These are phyloP conservation scores for Asarcornis scutulata DNA, from an alignment of 2,113 vertebrate species.

Conservation along the genomic window DNA sequence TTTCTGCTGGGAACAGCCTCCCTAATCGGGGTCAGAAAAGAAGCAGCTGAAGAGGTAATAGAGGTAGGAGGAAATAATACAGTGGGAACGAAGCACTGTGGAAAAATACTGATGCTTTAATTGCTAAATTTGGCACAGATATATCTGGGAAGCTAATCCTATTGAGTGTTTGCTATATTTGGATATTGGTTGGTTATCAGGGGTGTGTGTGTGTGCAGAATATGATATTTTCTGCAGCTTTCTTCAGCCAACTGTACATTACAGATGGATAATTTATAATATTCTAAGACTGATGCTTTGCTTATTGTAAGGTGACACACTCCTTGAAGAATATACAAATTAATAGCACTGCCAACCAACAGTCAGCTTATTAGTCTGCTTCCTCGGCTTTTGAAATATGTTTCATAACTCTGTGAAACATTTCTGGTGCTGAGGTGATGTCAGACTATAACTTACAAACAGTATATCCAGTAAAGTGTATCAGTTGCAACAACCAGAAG, in stretches of 20 bases:
- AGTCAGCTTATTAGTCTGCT: neutral
- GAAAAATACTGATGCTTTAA: slow-evolving; percentile 21
- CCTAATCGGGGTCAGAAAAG: neutral
- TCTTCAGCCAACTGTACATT: neutral
- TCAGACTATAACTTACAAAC: neutral
- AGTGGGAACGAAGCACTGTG: neutral
- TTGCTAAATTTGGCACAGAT: slow-evolving; percentile 24
- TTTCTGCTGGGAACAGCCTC: neutral
- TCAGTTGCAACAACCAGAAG: neutral
- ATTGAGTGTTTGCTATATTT: slow-evolving; percentile 2
- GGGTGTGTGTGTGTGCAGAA: neutral
- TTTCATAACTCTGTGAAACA: neutral
- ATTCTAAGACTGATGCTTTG: neutral
- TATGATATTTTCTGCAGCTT: slow-evolving; percentile 5
- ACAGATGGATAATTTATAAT: neutral
- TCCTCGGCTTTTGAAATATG: neutral
- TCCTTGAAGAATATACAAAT: neutral
- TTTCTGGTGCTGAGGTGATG: neutral
- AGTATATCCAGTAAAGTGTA: neutral
- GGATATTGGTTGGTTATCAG: neutral
- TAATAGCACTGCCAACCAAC: neutral
- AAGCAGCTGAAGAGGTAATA: neutral
- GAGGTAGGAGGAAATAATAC: neutral
- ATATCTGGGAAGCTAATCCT: slow-evolving; percentile 11
- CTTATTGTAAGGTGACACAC: neutral